Conservation (phyloP, 2,113 vertebrate genomes). For the Corapipo altera region DNA sequence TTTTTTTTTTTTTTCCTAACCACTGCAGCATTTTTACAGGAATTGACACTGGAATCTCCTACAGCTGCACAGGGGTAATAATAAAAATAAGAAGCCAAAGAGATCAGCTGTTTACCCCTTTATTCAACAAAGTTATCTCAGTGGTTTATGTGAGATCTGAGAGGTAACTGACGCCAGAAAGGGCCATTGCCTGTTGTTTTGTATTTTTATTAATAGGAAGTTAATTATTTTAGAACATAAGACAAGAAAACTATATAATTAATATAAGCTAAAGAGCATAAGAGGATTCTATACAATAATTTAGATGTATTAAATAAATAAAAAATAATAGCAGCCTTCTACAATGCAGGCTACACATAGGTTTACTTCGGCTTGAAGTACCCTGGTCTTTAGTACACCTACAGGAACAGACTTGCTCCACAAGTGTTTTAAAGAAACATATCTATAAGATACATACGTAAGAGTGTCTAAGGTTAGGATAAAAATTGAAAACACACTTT, state of each 20-base stretch:
- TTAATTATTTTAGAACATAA: conserved; percentile 72
- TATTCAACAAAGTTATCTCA: neutral
- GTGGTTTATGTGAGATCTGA: neutral
- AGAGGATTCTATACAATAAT: conserved; percentile 77
- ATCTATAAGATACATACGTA: conserved; percentile 94
- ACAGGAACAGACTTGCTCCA: conserved; percentile 81
- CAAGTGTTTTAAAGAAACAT: conserved; percentile 84
- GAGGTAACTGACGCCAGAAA: neutral
- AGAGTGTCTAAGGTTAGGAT: conserved; percentile 74
- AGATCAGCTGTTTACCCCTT: fast-evolving
- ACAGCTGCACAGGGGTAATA: neutral
- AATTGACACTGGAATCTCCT: neutral
- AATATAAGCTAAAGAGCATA: conserved; percentile 32
- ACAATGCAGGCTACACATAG: conserved; percentile 88
- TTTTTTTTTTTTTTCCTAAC: neutral
- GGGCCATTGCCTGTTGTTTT: neutral
- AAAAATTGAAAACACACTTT: conserved; percentile 48
- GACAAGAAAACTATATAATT: conserved; percentile 33
- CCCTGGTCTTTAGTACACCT: conserved; percentile 84
- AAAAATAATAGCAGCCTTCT: conserved; percentile 86
- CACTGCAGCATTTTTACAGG: neutral
- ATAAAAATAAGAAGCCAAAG: neutral
- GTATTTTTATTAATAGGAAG: conserved; percentile 71
- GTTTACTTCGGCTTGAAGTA: conserved; percentile 87
- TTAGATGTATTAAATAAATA: conserved; percentile 89